Percentiles rank a stretch among this genome's conserved stretches.
These are phyloP conservation scores for Ceyx erithaca DNA, from an alignment of 2,797 vertebrate species.

Conservation along the genomic window DNA sequence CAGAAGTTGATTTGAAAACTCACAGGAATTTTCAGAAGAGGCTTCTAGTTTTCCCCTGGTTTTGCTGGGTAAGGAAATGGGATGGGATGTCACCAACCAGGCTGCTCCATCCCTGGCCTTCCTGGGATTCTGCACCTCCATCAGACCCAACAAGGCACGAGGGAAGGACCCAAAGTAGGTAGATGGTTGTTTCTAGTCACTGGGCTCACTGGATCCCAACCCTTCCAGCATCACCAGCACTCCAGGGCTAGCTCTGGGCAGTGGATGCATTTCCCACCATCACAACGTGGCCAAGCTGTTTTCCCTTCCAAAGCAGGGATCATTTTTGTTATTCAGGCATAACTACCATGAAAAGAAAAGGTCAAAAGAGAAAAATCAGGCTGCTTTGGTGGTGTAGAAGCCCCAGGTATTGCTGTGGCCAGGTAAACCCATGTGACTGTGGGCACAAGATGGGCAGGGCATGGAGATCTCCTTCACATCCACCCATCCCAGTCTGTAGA, in stretches of 20 bases:
- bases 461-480: neutral
- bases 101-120: neutral
- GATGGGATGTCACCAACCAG: neutral
- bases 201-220: neutral
- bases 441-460: fast-evolving
- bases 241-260: neutral
- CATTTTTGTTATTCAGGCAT: neutral
- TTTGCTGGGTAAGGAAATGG: neutral
- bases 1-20: too few species aligned
- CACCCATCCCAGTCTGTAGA: too few species aligned
- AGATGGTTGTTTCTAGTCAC: neutral
- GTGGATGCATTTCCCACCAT: neutral
- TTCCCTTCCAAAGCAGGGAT: neutral
- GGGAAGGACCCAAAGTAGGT: neutral
- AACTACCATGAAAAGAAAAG: neutral
- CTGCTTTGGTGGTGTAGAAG: neutral
- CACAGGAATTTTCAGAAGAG: neutral
- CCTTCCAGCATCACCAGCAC: neutral
- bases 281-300: neutral
- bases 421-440: neutral
- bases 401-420: neutral
- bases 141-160: neutral
- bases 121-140: neutral
- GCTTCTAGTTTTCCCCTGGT: neutral
- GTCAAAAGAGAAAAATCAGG: neutral